Evolutionary conservation across 2,888 invertebrate genomes (phyloP), one percentile per base, ranked within the genome.

Genomic region (Cryptocephalus moraei): DNA sequence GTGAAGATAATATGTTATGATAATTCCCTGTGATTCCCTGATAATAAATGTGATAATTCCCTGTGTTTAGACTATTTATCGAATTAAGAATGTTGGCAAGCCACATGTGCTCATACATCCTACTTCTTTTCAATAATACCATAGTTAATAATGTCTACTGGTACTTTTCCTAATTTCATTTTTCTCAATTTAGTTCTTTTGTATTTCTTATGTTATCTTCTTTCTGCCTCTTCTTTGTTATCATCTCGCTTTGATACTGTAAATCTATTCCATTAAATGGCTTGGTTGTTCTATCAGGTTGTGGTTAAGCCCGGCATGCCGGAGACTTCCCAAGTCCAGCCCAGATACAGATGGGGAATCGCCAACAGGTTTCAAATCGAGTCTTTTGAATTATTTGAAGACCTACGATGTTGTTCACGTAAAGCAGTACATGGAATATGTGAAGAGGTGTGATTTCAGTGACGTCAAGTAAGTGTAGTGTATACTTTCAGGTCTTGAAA

Each of bases 241-340:
- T n/a, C n/a, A n/a, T n/a, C n/a, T n/a, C n/a, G n/a, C n/a, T n/a
- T n/a, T n/a, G n/a, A n/a, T n/a, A 22, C 3, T 22, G 22, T 22
- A 6, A 22, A 22, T 22, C 2, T 22, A 22, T 22, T 41, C 13
- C n/a, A 39, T 2, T 4, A 39, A 2, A 22, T 22, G 6, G 22
- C 6, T 22, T 22, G 22, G 22, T 22, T 22, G 22, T 22, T 43
- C 50, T 53, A 67, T 9, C 62, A 90, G 90, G 0, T 70, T 94
- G 9, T 95, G 95, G 95, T 76, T 95, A 32, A 91, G 93, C 63
- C 92, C 92, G 0, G 66, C 75, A 33, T 84, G 92, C 57, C 82
- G 86, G 0, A 74, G 73, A 39, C 62, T 90, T 43, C 75, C 80
- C 1, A 71, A 79, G 1, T 73, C 73, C 51, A 68, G 70, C 0